Evolutionary conservation across 1,140 invertebrate genomes (phyloP), one percentile per base, ranked within the genome.

Genomic region (Drosophila mojavensis): DNA sequence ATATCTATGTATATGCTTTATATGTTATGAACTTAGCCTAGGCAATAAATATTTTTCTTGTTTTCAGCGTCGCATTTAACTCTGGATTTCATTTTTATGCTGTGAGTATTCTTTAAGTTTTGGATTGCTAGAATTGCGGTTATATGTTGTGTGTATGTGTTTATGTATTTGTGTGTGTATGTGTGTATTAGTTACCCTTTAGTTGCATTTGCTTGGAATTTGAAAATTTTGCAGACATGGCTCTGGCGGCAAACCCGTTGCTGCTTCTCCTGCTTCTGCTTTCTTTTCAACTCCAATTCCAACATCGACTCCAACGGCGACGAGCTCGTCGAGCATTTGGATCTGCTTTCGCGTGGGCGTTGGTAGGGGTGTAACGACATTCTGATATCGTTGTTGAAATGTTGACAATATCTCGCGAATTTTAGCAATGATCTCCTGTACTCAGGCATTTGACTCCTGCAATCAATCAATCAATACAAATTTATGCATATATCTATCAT

Each of bases 371-470:
- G 84, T 90, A 53, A 72, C 85, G 70, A 89, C 85, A 79, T 88
- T 89, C 54, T 89, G 84, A 71, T 95, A 95, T 93, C 95, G 94
- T 93, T 95, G 94, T 92, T 94, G 95, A 94, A 95, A 95, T 93
- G 95, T 95, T 92, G 95, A 94, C 93, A 95, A 93, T 94, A 95
- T 94, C 93, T 94, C 94, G 93, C 94, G 94, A 94, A 95, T 95
- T 94, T 95, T 95, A 95, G 94, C 94, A 95, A 95, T 95, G 94
- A 95, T 95, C 94, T 95, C 94, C 94, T 95, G 94, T 94, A 95
- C 95, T 95, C 95, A 95, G 94, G 95, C 95, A 94, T 95, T 95
- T 92, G 95, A 95, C 93, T 95, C 95, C 95, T 95, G 92, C 78
- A 93, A 36, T n/a, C 11, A 28, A 63, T 33, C 20, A 24, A 24